phyloP scores from a whole-genome alignment of 2,797 vertebrate genomes.

The Pteropus rufus region DNA sequence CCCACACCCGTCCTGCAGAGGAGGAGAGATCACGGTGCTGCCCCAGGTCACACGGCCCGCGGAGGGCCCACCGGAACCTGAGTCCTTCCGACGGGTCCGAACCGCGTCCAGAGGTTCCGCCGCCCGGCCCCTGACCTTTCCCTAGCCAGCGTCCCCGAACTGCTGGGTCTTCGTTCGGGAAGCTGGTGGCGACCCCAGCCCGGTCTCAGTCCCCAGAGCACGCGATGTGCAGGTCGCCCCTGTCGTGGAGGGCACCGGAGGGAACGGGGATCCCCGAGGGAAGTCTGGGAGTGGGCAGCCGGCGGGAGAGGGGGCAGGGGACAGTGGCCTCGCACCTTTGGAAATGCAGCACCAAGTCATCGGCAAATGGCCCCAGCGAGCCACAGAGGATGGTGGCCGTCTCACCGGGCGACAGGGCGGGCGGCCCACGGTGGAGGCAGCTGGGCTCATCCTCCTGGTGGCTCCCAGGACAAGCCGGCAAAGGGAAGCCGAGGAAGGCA shows the following conservation, averaged over 20 bases:
- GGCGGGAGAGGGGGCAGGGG: background rate
- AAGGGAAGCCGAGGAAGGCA: background rate
- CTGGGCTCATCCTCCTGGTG: background rate
- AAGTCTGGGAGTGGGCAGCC: constrained; percentile 49
- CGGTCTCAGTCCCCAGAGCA: background rate
- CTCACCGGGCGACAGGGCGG: rapidly evolving
- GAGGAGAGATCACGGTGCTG: background rate
- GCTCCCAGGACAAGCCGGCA: rapidly evolving
- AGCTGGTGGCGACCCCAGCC: background rate
- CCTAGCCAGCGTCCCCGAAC: background rate
- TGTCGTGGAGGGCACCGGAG: background rate
- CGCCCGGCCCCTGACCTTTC: background rate
- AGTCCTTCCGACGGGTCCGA: rapidly evolving
- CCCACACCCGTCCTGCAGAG: rapidly evolving
- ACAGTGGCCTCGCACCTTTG: rapidly evolving
- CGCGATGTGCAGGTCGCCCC: background rate
- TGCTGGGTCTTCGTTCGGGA: background rate
- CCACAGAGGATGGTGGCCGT: rapidly evolving
- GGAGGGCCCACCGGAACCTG: too few relatives aligned
- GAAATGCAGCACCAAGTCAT: rapidly evolving
- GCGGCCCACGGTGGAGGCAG: rapidly evolving
- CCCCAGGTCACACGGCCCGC: rapidly evolving
- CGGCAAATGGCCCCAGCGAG: rapidly evolving
- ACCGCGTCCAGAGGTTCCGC: rapidly evolving
- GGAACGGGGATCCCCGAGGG: background rate